Percentiles rank a stretch among this genome's conserved stretches.
phyloP scores from a whole-genome alignment of 2,797 vertebrate species.

The Scyliorhinus canicula region DNA sequence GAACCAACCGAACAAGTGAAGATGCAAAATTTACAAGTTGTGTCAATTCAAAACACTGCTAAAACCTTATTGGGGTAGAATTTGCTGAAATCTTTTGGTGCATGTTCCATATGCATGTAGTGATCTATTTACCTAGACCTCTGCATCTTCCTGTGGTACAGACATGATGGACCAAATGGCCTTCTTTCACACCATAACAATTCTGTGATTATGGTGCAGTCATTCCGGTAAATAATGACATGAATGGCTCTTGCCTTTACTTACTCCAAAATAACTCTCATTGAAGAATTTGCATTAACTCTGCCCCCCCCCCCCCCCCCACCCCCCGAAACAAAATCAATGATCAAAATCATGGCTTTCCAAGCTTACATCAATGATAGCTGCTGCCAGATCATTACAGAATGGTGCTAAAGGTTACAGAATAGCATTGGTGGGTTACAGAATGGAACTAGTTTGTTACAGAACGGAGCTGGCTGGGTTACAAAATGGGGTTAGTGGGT shows the following conservation, averaged over 20 bases:
- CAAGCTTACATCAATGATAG: background rate
- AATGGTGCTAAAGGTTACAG: too few relatives aligned
- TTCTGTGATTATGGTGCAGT: too few relatives aligned
- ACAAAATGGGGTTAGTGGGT: too few relatives aligned
- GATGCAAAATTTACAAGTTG: background rate
- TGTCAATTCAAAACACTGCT: background rate
- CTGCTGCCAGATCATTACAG: too few relatives aligned
- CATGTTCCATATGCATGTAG: background rate
- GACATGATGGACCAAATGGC: too few relatives aligned
- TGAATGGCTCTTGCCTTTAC: background rate
- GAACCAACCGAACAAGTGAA: background rate
- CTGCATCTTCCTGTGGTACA: too few relatives aligned
- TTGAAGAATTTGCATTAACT: background rate
- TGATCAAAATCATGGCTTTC: background rate
- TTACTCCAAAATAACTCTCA: background rate
- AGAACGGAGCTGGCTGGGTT: too few relatives aligned
- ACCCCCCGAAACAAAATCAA: background rate
- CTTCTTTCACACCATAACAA: too few relatives aligned
- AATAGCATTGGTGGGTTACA: too few relatives aligned
- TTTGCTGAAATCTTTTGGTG: background rate
- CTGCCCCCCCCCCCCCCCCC: background rate
- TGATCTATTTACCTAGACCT: background rate
- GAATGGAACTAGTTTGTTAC: too few relatives aligned
- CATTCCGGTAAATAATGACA: background rate
- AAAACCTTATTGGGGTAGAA: background rate